phyloP scores from a whole-genome alignment of 2,797 vertebrate species.

The Periophthalmus magnuspinnatus region DNA sequence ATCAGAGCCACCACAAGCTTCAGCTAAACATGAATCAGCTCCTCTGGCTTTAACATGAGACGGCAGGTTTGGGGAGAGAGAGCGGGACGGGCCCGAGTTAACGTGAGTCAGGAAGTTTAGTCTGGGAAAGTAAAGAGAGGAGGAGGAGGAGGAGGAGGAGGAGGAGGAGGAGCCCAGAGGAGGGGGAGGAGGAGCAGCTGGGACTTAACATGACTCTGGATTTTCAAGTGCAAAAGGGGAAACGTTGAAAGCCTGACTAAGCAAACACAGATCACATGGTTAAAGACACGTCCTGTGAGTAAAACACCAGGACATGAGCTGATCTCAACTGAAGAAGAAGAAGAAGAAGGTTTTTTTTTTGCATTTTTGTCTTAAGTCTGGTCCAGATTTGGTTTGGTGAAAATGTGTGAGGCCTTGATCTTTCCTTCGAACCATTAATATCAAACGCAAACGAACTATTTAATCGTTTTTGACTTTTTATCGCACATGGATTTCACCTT shows the following conservation, averaged over 20 bases:
- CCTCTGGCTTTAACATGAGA: slow-evolving; percentile 55
- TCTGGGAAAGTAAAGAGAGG: slow-evolving; percentile 16
- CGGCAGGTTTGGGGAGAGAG: slow-evolving; percentile 42
- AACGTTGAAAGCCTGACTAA: slow-evolving; percentile 38
- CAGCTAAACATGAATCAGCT: slow-evolving; percentile 66
- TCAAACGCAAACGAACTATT: too few species aligned
- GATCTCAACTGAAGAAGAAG: too few species aligned
- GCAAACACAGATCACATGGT: slow-evolving; percentile 23
- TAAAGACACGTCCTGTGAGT: too few species aligned
- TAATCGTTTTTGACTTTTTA: too few species aligned
- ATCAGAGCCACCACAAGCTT: slow-evolving; percentile 25
- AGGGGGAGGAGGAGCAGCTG: slow-evolving; percentile 27
- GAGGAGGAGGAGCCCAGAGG: too few species aligned
- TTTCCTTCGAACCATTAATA: too few species aligned
- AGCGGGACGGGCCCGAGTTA: slow-evolving; percentile 41
- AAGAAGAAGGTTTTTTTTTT: too few species aligned
- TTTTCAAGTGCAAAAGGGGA: slow-evolving; percentile 13
- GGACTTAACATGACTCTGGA: slow-evolving; percentile 53
- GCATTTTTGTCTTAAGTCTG: too few species aligned
- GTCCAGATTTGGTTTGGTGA: too few species aligned
- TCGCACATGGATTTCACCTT: too few species aligned
- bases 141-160: slow-evolving; percentile 36
- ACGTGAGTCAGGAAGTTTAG: slow-evolving; percentile 40
- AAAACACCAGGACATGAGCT: too few species aligned
- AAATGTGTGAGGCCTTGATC: too few species aligned